A percentile compares a stretch with the other conserved stretches of the same genome.
These are phyloP conservation scores for Dione juno DNA, from an alignment of 2,888 invertebrate species.

Conservation along the genomic window DNA sequence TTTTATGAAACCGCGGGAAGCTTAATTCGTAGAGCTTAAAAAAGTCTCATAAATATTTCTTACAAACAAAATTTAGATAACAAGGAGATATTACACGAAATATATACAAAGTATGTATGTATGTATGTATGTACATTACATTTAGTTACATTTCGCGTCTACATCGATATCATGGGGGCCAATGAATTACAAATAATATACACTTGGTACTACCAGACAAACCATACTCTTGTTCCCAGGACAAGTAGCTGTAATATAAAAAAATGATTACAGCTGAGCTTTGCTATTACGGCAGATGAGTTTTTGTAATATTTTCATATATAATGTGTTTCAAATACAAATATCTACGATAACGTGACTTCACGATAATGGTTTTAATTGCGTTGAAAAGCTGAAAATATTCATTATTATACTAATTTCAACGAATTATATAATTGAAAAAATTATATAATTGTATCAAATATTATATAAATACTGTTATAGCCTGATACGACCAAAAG, in stretches of 20 bases:
- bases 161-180: constrained; percentile 43
- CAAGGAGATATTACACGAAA: not conserved
- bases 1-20: not conserved
- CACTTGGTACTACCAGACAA: constrained; percentile 21
- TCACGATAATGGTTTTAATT: not conserved
- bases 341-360: constrained; percentile 14
- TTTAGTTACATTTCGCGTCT: constrained; percentile 22
- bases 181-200: constrained; percentile 35
- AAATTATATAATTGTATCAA: too few species aligned
- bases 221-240: constrained; percentile 8
- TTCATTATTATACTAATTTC: too few species aligned
- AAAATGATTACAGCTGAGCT: constrained; percentile 8
- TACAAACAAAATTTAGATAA: not conserved
- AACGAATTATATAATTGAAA: too few species aligned
- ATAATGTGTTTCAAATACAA: not conserved
- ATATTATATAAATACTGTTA: too few species aligned
- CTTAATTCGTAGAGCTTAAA: not conserved
- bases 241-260: not conserved
- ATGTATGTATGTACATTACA: not conserved
- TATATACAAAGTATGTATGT: not conserved
- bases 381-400: too few species aligned
- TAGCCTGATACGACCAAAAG: not conserved
- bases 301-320: not conserved
- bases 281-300: not conserved
- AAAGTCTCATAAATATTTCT: not conserved